phyloP scores from a whole-genome alignment of 2,888 invertebrate genomes.

The Agonopterix arenella region DNA sequence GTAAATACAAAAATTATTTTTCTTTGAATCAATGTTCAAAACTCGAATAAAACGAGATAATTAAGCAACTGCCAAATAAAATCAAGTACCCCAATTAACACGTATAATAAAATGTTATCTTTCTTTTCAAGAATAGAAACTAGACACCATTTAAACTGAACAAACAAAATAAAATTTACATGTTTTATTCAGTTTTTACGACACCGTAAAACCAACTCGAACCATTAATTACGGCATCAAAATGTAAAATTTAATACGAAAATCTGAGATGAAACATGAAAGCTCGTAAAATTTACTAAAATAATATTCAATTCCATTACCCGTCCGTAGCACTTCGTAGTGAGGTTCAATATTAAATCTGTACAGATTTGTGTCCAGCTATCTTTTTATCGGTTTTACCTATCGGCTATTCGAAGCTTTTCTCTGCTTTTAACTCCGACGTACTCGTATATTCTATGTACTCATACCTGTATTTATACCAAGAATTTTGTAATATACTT shows the following conservation, averaged over 20 bases:
- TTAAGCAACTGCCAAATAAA: no score
- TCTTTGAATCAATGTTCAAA: no score
- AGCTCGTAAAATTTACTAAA: background rate
- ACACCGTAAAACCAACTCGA: constrained; percentile 6
- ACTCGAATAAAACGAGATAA: no score
- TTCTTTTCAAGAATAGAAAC: no score
- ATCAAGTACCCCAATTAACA: no score
- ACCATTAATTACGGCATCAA: constrained; percentile 10
- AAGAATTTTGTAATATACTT: background rate
- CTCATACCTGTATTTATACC: background rate
- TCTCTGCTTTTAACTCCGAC: background rate
- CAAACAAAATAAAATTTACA: background rate
- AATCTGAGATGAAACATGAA: constrained; percentile 6
- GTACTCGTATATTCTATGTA: background rate
- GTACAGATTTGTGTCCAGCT: background rate
- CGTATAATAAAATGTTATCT: no score
- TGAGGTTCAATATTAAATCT: background rate
- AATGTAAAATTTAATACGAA: constrained; percentile 8
- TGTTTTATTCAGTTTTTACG: constrained; percentile 2
- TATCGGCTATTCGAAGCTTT: background rate
- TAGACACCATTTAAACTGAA: no score
- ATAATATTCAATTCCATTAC: background rate
- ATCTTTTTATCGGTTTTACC: no score
- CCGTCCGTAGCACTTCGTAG: background rate
- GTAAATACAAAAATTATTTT: no score